These are phyloP conservation scores for Melinopterus prodromus DNA, from an alignment of 2,888 invertebrate species.

Conservation along the genomic window DNA sequence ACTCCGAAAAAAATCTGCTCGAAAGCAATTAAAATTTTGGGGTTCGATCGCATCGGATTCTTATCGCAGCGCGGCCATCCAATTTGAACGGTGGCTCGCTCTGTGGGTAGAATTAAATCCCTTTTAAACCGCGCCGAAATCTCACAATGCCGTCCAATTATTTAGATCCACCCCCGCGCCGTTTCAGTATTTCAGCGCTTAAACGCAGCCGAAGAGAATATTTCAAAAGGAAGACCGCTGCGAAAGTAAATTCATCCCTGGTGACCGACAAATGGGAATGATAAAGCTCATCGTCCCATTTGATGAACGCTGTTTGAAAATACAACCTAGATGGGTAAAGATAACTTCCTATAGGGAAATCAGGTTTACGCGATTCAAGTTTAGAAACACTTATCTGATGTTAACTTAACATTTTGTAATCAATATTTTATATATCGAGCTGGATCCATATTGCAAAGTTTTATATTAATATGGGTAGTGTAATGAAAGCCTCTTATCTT, in stretches of 20 bases:
- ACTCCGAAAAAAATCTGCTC: background rate
- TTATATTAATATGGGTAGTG: no score
- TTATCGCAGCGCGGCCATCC: background rate
- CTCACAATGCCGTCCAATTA: background rate
- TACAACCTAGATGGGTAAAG: no score
- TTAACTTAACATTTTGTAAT: no score
- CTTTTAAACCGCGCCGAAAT: background rate
- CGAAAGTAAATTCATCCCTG: background rate
- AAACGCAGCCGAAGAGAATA: background rate
- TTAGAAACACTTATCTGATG: no score
- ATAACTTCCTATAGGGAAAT: no score
- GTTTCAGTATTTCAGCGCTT: background rate
- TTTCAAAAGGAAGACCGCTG: background rate
- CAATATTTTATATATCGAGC: no score
- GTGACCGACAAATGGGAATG: background rate
- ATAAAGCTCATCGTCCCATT: background rate
- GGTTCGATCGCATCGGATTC: background rate
- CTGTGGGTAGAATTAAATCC: background rate
- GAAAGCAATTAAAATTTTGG: background rate
- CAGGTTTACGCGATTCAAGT: no score
- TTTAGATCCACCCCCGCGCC: background rate
- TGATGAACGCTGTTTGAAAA: no score
- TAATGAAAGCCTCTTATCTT: no score
- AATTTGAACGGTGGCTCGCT: background rate
- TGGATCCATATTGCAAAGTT: no score